These are phyloP conservation scores for Tigriopus japonicus DNA, from an alignment of 1,140 invertebrate species.

Conservation along the genomic window DNA sequence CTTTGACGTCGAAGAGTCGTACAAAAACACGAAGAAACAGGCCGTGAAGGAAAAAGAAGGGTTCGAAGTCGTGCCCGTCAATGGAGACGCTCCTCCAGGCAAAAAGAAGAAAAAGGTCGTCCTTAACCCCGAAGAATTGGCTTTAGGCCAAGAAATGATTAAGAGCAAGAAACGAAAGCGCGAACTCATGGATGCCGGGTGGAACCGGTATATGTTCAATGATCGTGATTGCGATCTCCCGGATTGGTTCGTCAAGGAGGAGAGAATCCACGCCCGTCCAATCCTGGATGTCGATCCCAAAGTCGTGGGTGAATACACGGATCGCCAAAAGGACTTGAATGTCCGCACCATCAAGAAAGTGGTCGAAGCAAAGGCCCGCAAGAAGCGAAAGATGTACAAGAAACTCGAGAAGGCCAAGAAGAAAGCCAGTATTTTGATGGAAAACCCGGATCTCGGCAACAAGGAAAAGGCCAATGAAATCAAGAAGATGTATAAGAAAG, in stretches of 20 bases:
- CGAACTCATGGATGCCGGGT: constrained; percentile 53
- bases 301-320: constrained; percentile 32
- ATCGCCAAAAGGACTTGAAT: constrained; percentile 62
- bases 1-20: constrained; percentile 16
- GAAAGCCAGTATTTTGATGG: constrained; percentile 74
- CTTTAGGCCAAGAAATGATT: constrained; percentile 61
- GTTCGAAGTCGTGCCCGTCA: constrained; percentile 1
- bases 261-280: constrained; percentile 57
- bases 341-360: constrained; percentile 92
- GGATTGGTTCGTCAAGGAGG: constrained; percentile 89
- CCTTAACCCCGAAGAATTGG: constrained; percentile 64
- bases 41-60: not conserved
- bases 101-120: constrained; percentile 42
- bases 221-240: constrained; percentile 59
- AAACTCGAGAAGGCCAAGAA: constrained; percentile 87
- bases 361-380: constrained; percentile 89
- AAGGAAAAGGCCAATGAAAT: constrained; percentile 20
- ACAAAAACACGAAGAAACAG: constrained; percentile 16
- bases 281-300: constrained; percentile 18
- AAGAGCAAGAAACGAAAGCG: constrained; percentile 64
- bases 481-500: constrained; percentile 17
- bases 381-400: constrained; percentile 68
- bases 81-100: constrained; percentile 8
- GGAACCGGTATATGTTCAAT: constrained; percentile 28
- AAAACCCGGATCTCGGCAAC: constrained; percentile 58